phyloP scores from a whole-genome alignment of 2,888 invertebrate genomes.

The Ophion ellenae region DNA sequence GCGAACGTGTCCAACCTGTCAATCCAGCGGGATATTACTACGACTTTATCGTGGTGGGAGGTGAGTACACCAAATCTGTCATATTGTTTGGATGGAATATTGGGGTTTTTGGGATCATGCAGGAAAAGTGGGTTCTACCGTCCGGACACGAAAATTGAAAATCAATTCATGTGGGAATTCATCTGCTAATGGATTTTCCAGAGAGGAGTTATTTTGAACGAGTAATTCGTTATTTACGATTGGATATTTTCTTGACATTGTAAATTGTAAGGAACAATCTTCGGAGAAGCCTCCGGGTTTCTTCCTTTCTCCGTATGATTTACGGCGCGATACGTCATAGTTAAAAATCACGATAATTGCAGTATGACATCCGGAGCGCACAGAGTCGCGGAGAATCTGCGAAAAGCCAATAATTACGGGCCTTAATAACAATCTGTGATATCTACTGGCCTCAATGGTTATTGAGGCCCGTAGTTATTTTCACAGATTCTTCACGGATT shows the following conservation, averaged over 20 bases:
- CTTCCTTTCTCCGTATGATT: not conserved
- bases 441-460: too few relatives aligned
- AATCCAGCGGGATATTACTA: constrained; percentile 85
- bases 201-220: not conserved
- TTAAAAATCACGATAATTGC: not conserved
- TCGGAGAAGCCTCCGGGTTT: not conserved
- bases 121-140: not conserved
- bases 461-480: not conserved
- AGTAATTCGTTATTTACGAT: not conserved
- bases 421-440: too few relatives aligned
- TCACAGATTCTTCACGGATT: not conserved
- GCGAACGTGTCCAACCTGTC: constrained; percentile 85
- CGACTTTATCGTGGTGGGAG: constrained; percentile 89
- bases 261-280: not conserved
- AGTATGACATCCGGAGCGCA: not conserved
- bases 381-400: too few relatives aligned
- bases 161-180: not conserved
- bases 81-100: not conserved
- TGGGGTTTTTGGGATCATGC: not conserved
- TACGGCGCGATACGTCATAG: not conserved
- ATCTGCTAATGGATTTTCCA: not conserved
- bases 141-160: not conserved
- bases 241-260: too few relatives aligned
- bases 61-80: constrained; percentile 72
- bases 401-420: too few relatives aligned